Evolutionary conservation across 92 coral and sea anemone species (phyloP), one percentile per base, ranked within the genome.

Genomic region (Nematostella vectensis): DNA sequence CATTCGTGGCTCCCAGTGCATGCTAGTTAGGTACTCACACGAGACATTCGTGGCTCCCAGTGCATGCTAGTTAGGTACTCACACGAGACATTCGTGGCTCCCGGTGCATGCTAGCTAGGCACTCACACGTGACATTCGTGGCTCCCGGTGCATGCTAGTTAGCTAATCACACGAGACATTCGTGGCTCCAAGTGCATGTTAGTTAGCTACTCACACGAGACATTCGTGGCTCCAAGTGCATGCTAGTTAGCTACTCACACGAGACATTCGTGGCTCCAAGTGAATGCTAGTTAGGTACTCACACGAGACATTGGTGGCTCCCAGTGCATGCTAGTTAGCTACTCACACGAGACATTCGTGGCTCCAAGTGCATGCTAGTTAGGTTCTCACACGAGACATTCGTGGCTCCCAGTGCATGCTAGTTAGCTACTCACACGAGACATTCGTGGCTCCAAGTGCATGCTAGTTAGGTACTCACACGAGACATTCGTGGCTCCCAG

Each of bases 91-190:
- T 70, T 58, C 1, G 86, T 72, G 71, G 48, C 50, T 21, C 23
- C 61, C n/a, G 94, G 94, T 28, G 78, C 50, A 23, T 83, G 94
- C 25, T 83, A 83, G 9, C n/a, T n/a, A n/a, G n/a, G n/a, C n/a
- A 72, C 86, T 62, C 50, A 78, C 83, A 65, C 2, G 50, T 28
- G 22, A 83, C 67, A 11, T 70, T 58, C 1, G 86, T 72, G 71
- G 48, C 50, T 21, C 23, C 61, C n/a, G 94, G 94, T 28, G 78
- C 50, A 23, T 83, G 94, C 25, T 83, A 83, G 9, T 80, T n/a
- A n/a, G n/a, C n/a, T n/a, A 72, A 80, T 62, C 50, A 78, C 83
- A 65, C 2, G 50, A 23, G 22, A 83, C 67, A 11, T 70, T 58
- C 1, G 86, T 72, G 71, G 48, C 50, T 21, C 23, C 61, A 18